Base-by-base conservation (phyloP, 1,140 invertebrate species). In the Cylas formicarius region DNA sequence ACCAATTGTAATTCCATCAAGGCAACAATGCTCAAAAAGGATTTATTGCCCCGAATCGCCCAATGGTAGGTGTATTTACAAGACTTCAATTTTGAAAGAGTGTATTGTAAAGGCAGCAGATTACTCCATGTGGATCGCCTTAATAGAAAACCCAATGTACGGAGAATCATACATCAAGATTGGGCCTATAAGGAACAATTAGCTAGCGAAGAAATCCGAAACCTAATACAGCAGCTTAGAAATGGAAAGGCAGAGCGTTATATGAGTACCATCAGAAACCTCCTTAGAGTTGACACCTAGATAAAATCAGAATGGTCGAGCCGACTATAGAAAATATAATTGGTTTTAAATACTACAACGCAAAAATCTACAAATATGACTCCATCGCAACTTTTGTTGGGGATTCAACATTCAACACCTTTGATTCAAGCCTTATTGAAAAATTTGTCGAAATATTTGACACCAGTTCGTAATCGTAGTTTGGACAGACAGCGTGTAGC, bases 161-260 rank as follows among this genome's bases (percentile, higher is more conserved):
- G n/a, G n/a, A n/a, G n/a, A n/a, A n/a, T n/a, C n/a, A n/a, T n/a
- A n/a, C n/a, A n/a, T n/a, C n/a, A n/a, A n/a, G n/a, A n/a, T n/a
- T n/a, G n/a, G n/a, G n/a, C n/a, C n/a, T n/a, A n/a, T n/a, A n/a
- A n/a, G n/a, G n/a, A n/a, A n/a, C n/a, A n/a, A n/a, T n/a, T n/a
- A n/a, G n/a, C n/a, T n/a, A n/a, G n/a, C n/a, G n/a, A n/a, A n/a
- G n/a, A n/a, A n/a, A n/a, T n/a, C n/a, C n/a, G n/a, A n/a, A n/a
- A n/a, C n/a, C n/a, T n/a, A n/a, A n/a, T n/a, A n/a, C n/a, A n/a
- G n/a, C n/a, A n/a, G n/a, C n/a, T n/a, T n/a, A n/a, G 53, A 17
- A 65, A 65, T 33, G 61, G 62, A 1, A 61, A 67, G 36, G 57
- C 56, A 0, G 61, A 67, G 33, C 36, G 63, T n/a, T 61, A 65